phyloP scores from a whole-genome alignment of 2,888 invertebrate species.

The Spatulosminthurus flaviceps region DNA sequence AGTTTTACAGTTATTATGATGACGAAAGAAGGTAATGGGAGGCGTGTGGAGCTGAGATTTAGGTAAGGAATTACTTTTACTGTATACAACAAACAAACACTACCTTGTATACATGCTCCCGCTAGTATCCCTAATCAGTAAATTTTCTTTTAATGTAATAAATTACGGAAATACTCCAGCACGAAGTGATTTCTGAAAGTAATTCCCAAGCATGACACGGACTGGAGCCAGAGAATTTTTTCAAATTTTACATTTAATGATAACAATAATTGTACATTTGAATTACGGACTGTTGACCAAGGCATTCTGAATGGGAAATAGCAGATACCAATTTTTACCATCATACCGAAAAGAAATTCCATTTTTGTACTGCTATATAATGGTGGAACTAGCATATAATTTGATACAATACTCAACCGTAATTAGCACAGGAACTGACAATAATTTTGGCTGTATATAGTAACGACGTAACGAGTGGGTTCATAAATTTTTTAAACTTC shows the following conservation, averaged over 20 bases:
- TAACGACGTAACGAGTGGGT: neutral
- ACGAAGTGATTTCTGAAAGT: neutral
- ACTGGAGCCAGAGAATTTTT: neutral
- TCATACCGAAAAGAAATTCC: neutral
- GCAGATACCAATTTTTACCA: neutral
- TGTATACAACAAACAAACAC: too few relatives aligned
- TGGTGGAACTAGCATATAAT: neutral
- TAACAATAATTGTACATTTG: neutral
- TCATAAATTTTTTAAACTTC: neutral
- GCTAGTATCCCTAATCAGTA: too few relatives aligned
- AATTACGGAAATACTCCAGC: neutral
- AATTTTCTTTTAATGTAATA: too few relatives aligned
- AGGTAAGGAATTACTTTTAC: too few relatives aligned
- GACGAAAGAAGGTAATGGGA: too few relatives aligned
- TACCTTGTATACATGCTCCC: too few relatives aligned
- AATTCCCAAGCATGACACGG: neutral
- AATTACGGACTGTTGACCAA: neutral
- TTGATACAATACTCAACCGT: neutral
- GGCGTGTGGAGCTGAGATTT: too few relatives aligned
- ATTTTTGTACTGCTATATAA: neutral
- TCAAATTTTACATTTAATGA: neutral
- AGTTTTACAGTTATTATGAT: too few relatives aligned
- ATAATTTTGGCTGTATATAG: constrained; percentile 4
- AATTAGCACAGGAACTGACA: constrained; percentile 14
- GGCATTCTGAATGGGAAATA: neutral